A percentile compares a stretch with the other conserved stretches of the same genome.
Conservation (phyloP, 2,888 invertebrate species). For the Halictus quadricinctus region DNA sequence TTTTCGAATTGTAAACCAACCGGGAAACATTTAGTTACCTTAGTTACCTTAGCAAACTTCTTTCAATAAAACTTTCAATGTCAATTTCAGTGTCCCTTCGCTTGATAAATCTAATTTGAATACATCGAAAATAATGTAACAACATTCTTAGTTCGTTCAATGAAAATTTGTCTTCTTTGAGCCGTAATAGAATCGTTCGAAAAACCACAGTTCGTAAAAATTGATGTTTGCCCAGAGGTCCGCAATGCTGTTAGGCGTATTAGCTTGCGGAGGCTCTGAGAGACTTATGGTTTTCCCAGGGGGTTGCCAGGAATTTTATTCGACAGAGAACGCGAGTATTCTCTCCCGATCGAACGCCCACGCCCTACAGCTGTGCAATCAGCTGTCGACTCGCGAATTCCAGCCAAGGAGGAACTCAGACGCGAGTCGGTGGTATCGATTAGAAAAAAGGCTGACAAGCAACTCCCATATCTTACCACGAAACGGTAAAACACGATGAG, state of each 20-base stretch:
- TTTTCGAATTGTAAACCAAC: neutral
- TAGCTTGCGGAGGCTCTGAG: neutral
- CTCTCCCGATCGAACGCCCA: neutral
- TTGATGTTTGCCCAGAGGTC: neutral
- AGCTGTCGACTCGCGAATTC: neutral
- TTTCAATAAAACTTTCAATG: no score
- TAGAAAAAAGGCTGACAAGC: slow-evolving; percentile 42
- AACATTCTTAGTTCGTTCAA: no score
- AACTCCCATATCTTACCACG: slow-evolving; percentile 52
- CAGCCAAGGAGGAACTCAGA: neutral
- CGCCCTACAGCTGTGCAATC: slow-evolving; percentile 16
- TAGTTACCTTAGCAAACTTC: no score
- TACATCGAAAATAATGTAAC: no score
- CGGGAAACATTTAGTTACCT: neutral
- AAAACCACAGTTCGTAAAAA: neutral
- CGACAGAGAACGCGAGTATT: neutral
- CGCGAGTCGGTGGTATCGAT: slow-evolving; percentile 46
- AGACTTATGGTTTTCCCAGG: neutral
- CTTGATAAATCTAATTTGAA: no score
- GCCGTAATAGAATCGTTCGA: no score
- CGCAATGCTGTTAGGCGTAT: neutral
- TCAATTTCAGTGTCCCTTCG: no score
- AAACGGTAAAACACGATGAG: slow-evolving; percentile 28
- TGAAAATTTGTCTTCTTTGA: no score
- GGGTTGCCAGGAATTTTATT: neutral